Conservation (phyloP, 2,797 vertebrate species). For the Pseudochirops corinnae region DNA sequence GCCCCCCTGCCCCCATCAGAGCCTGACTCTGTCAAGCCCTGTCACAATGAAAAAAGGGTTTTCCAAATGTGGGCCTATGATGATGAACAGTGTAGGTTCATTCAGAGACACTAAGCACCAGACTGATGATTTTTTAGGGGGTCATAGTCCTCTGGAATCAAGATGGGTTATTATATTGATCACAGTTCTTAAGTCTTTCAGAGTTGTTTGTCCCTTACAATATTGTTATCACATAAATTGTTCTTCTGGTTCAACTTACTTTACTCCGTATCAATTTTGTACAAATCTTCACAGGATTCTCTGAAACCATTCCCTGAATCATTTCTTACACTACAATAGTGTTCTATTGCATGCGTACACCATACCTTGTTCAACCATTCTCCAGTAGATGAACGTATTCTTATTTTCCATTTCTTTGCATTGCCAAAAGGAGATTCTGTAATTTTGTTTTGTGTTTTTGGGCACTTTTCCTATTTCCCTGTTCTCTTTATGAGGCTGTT, state of each 20-base stretch:
- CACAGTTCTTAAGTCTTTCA: background rate
- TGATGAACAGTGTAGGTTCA: background rate
- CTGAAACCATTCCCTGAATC: background rate
- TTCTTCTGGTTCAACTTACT: background rate
- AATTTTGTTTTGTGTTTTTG: background rate
- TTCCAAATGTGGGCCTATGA: background rate
- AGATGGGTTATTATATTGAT: background rate
- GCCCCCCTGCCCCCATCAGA: background rate
- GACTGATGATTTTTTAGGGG: background rate
- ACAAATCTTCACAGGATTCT: background rate
- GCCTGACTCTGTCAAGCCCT: background rate
- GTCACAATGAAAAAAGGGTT: background rate
- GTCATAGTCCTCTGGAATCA: background rate
- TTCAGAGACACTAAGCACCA: background rate
- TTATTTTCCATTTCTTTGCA: background rate
- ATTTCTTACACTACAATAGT: background rate
- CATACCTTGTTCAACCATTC: background rate
- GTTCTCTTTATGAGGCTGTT: background rate
- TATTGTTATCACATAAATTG: background rate
- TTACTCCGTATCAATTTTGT: background rate
- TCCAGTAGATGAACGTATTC: background rate
- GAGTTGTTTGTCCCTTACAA: background rate
- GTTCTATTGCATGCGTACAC: background rate
- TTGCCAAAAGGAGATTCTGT: background rate
- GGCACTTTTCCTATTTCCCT: background rate